Conservation (phyloP, 2,797 vertebrate species). For the Sciurus vulgaris region DNA sequence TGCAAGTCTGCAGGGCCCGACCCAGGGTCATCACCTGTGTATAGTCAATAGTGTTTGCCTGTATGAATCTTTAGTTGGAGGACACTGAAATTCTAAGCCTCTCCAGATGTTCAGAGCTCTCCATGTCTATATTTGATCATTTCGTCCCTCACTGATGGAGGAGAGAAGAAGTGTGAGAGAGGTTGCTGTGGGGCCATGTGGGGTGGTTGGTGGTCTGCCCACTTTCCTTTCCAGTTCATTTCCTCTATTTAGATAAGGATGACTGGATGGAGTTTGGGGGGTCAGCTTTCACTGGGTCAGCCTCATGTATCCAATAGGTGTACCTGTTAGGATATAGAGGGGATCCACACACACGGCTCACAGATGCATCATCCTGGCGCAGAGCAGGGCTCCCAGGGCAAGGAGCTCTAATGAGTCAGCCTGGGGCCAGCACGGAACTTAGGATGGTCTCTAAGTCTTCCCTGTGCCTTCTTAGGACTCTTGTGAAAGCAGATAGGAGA, state of each 20-base stretch:
- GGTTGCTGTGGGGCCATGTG: neutral
- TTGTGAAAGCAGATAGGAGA: neutral
- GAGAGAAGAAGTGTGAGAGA: neutral
- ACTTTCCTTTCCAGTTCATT: neutral
- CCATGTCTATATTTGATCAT: neutral
- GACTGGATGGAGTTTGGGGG: neutral
- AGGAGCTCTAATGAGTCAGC: fast-evolving
- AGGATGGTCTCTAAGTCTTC: neutral
- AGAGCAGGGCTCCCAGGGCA: neutral
- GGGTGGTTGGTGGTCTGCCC: neutral
- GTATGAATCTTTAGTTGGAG: neutral
- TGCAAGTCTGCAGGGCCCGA: neutral
- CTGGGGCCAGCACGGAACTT: neutral
- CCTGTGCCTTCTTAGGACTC: neutral
- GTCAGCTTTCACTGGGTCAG: neutral
- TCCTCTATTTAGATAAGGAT: neutral
- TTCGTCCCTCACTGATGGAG: neutral
- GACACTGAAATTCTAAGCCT: neutral
- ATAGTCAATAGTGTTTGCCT: neutral
- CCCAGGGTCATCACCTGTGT: no score
- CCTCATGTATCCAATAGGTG: neutral
- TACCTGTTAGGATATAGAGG: neutral
- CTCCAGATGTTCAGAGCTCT: neutral
- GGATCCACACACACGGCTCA: neutral
- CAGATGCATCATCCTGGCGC: fast-evolving